A percentile compares a stretch with the other conserved stretches of the same genome.
phyloP scores from a whole-genome alignment of 2,797 vertebrate genomes.

The Echeneis naucrates region DNA sequence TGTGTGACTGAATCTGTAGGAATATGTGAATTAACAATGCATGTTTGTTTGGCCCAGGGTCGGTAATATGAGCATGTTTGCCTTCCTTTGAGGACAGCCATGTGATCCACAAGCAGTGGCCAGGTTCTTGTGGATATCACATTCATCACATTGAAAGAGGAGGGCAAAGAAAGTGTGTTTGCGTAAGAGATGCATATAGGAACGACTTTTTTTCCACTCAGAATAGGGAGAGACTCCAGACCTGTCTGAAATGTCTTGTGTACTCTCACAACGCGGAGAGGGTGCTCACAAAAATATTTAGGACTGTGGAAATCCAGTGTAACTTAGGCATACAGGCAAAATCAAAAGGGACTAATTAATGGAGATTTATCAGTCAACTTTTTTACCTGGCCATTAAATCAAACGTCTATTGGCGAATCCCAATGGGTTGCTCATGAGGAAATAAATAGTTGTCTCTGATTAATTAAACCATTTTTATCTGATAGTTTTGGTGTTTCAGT shows the following conservation, averaged over 20 bases:
- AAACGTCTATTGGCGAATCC: no score
- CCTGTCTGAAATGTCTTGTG: conserved; percentile 23
- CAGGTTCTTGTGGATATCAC: background rate
- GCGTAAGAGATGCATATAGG: no score
- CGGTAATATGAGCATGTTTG: conserved; percentile 14
- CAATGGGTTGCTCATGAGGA: no score
- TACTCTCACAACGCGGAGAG: conserved; percentile 9
- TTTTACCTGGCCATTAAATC: no score
- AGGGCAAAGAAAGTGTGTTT: background rate
- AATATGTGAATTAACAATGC: background rate
- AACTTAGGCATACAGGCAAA: background rate
- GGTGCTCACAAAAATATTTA: background rate
- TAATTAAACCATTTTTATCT: no score
- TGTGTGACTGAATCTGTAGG: conserved; percentile 6
- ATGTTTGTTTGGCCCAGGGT: background rate
- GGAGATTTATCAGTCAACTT: no score
- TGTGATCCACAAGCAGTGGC: background rate
- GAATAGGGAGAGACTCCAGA: no score
- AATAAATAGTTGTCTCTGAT: no score
- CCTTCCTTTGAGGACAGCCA: conserved; percentile 11
- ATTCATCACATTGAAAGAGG: background rate
- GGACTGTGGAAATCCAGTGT: background rate
- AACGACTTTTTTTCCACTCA: no score
- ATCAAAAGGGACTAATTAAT: background rate
- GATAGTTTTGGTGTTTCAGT: no score